These are phyloP conservation scores for Bos indicus DNA, from an alignment of 2,113 vertebrate species.

Conservation along the genomic window DNA sequence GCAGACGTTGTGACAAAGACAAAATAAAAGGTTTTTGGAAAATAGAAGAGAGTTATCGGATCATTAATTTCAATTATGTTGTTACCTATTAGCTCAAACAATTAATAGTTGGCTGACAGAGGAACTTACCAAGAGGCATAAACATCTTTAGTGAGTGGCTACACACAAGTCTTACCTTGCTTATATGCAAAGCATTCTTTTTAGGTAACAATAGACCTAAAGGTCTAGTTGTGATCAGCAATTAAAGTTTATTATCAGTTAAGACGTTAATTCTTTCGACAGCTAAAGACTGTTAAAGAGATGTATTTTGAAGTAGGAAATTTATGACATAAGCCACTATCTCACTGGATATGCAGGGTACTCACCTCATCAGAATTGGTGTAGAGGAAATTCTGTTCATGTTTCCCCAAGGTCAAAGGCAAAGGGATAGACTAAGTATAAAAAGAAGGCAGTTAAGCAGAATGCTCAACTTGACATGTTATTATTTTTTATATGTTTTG, in stretches of 20 bases:
- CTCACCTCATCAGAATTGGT: slow-evolving; percentile 12
- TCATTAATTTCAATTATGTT: slow-evolving; percentile 53
- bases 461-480: neutral
- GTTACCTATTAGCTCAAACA: slow-evolving; percentile 21
- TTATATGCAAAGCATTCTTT: neutral
- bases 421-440: neutral
- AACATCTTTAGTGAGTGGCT: neutral
- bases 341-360: neutral
- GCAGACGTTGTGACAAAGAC: neutral
- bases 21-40: neutral
- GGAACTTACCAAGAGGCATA: neutral
- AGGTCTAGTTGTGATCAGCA: neutral
- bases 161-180: neutral
- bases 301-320: neutral
- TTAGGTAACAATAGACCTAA: neutral
- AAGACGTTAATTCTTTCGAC: neutral
- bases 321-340: neutral
- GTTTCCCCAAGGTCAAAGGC: slow-evolving; percentile 11
- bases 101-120: slow-evolving; percentile 1
- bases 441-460: neutral
- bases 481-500: slow-evolving; percentile 18
- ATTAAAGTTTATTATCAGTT: slow-evolving; percentile 9
- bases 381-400: neutral
- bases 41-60: neutral
- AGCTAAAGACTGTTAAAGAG: neutral